A percentile compares a stretch with the other conserved stretches of the same genome.
Conservation (phyloP, 1,140 invertebrate species). For the Brachionus koreanus region DNA sequence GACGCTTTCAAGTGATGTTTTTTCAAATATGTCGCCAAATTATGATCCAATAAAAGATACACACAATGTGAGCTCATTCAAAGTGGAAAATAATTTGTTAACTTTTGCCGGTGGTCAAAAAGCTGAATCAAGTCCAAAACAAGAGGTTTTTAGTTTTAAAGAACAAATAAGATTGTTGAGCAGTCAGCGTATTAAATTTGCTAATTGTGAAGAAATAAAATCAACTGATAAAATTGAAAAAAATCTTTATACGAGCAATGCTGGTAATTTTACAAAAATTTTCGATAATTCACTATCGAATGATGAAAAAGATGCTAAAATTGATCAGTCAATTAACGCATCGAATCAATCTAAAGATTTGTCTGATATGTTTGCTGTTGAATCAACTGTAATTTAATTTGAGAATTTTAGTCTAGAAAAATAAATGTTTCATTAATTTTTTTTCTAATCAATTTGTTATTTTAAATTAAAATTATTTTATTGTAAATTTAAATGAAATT, state of each 20-base stretch:
- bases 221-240: not conserved
- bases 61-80: not conserved
- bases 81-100: conserved; percentile 27
- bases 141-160: conserved; percentile 19
- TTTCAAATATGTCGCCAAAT: conserved; percentile 23
- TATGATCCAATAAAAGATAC: not conserved
- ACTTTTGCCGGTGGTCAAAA: conserved; percentile 30
- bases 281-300: conserved; percentile 5
- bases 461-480: not conserved
- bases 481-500: not conserved
- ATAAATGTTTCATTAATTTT: conserved; percentile 12
- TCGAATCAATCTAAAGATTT: conserved; percentile 13
- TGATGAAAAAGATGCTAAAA: not conserved
- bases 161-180: conserved; percentile 6
- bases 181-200: not conserved
- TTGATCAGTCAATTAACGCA: not conserved
- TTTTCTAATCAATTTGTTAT: not conserved
- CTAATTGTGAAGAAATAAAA: not conserved
- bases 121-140: not conserved
- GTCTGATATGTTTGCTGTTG: conserved; percentile 39
- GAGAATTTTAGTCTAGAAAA: conserved; percentile 13
- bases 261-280: conserved; percentile 19
- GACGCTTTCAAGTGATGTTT: conserved; percentile 12
- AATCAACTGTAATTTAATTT: conserved; percentile 34
- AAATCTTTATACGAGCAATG: not conserved